Base-by-base conservation (phyloP, 2,797 vertebrate genomes). In the Rousettus madagascariensis region DNA sequence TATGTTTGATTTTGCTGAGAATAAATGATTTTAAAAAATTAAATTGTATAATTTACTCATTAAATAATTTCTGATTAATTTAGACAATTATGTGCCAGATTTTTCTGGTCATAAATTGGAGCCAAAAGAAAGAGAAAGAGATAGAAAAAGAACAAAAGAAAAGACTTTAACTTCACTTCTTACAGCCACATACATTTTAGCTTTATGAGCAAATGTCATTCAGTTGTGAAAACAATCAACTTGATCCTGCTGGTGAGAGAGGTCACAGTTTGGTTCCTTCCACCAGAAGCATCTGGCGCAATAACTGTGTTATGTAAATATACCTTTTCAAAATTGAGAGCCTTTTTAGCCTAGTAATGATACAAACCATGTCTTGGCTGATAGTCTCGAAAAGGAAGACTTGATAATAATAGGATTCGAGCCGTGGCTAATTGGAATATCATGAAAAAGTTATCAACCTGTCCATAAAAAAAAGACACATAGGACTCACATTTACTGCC, bases 11-110 rank as follows among this genome's bases (percentile, higher is more conserved):
- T 98, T 98, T 98, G 93, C 97, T 91, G 95, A 98, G 92, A 98
- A 98, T 98, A 98, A 98, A 98, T 97, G 96, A 97, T 98, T 98
- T 98, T 97, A 98, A 98, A 97, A 98, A 98, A 97, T 96, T 93
- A 84, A 41, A 72, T 96, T 83, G 41, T 82, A 65, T 95, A 94
- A 86, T 84, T 66, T 87, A n/a, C 86, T 98, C 46, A 93, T 97
- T 98, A 46, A 36, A 86, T 89, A 51, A 80, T 86, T 19, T 41
- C 5, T 26, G 79, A 49, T 38, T 12, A 87, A 84, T 38, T 38
- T 38, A 38, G 38, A 38, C 38, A 68, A 36, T 33, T 90, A 65
- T 6, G 20, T 51, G 19, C 36, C 28, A 49, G 38, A 63, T 59
- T 83, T 74, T 77, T 38, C 57, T 74, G n/a, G 28, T 92, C 20